Base-by-base conservation (phyloP, 2,797 vertebrate genomes). In the Odontamblyopus lacepedii region DNA sequence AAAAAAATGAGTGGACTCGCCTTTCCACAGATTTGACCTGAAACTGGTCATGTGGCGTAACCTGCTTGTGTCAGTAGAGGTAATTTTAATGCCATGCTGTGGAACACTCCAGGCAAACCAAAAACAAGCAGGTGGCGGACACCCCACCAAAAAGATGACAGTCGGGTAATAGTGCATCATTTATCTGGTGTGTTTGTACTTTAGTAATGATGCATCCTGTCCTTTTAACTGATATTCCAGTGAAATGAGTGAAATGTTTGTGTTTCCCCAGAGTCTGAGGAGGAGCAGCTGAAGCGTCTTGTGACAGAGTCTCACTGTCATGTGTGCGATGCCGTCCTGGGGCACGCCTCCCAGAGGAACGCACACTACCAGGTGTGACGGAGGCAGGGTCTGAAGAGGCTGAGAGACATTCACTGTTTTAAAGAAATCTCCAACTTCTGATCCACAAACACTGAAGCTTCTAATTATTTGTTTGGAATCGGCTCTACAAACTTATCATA, bases 351-450 rank as follows among this genome's bases (percentile, higher is more conserved):
- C 15, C 95, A 97, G 85, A 93, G 94, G 74, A 78, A 89, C 64
- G 94, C 94, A 61, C 96, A 98, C 85, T 97, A 97, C 82, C 88
- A 96, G 95, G 95, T 96, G 1, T 38, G 35, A 38, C 5, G 35
- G 35, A 38, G 35, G 35, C 35, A 32, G 30, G 8, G 35, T 38
- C 35, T 38, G 35, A 9, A 0, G 35, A 38, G 35, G 9, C 35
- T 38, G 35, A 38, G 35, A 35, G 32, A 35, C 32, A 35, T 35
- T 32, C 32, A 30, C 30, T 2, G 30, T 30, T 30, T 30, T 30
- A 30, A 30, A 30, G 2, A 30, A 30, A 30, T 30, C 30, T 30
- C 32, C 3, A 32, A 32, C 32, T 32, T 32, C 32, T 32, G 3
- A 32, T 32, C 32, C 32, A 32, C 32, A 32, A 32, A 32, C 5